Evolutionary conservation across 2,797 vertebrate species (phyloP), one percentile per base, ranked within the genome.

Genomic region (Austrolebias charrua): DNA sequence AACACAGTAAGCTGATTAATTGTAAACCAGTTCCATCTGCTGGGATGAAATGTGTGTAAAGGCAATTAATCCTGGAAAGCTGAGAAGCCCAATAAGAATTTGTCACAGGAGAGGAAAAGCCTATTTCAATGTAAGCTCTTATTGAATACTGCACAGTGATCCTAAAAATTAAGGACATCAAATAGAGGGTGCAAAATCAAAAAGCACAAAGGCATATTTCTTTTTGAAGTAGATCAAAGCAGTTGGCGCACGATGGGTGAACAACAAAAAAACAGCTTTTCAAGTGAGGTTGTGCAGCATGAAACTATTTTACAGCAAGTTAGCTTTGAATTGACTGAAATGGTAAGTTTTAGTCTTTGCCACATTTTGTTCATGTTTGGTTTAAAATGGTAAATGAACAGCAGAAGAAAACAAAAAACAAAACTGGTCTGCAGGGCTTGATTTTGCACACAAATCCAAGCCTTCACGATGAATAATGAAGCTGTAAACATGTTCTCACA

Each of bases 151-250:
- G 50, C 44, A 14, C n/a, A 65, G 18, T 45, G 57, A 76, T 66
- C 24, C 45, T 8, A 29, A 60, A 69, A 71, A 60, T 63, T n/a
- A 79, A 53, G 51, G 31, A 56, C 28, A 5, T 43, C 20, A 60
- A 63, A 58, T 68, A 57, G 19, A 51, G 69, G 57, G 63, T 31
- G 71, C 56, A 61, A 44, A 71, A 64, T 18, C 19, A 47, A 47
- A 47, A 19, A 19, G 18, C 45, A 9, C 69, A 43, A 61, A 28
- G 44, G 31, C 54, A 57, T 5, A 35, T 50, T 73, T 60, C 66
- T n/a, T 45, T 63, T 73, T 66, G 50, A 79, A 79, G 14, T 81
- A 71, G 69, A 75, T 79, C 79, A 80, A 47, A 60, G 58, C 61
- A 67, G 69, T 43, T 64, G 53, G 51, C 58, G 60, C 64, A 63